Conservation (phyloP, 2,888 invertebrate genomes). For the Latrodectus elegans region DNA sequence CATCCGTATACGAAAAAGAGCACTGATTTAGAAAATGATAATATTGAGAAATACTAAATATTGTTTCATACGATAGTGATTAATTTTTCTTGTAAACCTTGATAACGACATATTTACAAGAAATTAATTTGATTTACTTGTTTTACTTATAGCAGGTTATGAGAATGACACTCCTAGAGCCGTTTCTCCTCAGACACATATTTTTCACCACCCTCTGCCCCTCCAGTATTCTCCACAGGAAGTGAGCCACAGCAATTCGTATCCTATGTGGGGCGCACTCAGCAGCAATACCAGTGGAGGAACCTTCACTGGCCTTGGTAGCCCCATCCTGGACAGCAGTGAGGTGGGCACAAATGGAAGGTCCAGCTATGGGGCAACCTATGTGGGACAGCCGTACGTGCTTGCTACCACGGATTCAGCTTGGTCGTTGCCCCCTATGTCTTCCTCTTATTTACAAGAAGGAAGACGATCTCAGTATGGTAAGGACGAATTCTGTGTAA, state of each 20-base stretch:
- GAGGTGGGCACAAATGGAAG: conserved; percentile 21
- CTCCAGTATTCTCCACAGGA: not conserved
- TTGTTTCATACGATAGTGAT: too few species aligned
- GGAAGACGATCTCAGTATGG: conserved; percentile 40
- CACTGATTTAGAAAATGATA: too few species aligned
- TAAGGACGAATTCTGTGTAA: not conserved
- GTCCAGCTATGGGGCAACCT: conserved; percentile 4
- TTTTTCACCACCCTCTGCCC: conserved; percentile 34
- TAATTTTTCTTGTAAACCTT: too few species aligned
- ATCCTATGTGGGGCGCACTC: conserved; percentile 37
- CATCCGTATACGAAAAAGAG: too few species aligned
- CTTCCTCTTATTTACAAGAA: conserved; percentile 30
- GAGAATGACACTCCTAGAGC: conserved; percentile 34
- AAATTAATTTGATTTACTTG: not conserved
- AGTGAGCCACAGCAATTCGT: not conserved
- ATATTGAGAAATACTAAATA: too few species aligned
- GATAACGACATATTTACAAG: too few species aligned
- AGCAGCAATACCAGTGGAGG: not conserved
- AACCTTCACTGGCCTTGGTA: conserved; percentile 24
- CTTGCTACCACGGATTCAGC: not conserved
- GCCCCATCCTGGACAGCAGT: conserved; percentile 27
- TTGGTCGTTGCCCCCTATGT: conserved; percentile 36
- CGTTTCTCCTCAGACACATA: conserved; percentile 19
- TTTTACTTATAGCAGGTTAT: conserved; percentile 18
- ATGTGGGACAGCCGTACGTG: conserved; percentile 15